Evolutionary conservation across 2,113 vertebrate species (phyloP), one percentile per base, ranked within the genome.

Genomic region (Pholis gunnellus): DNA sequence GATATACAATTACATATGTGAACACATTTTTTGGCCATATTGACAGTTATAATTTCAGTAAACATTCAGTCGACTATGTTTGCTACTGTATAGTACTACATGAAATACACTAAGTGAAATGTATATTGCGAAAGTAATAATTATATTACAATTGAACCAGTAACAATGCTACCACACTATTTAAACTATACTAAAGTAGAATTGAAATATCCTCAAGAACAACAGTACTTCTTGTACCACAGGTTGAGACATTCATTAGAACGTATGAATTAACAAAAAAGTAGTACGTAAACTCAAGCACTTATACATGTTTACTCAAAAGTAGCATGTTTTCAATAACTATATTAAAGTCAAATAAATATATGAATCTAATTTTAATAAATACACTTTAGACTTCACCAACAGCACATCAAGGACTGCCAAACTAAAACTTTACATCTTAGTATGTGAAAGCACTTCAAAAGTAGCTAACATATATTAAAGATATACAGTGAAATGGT

Each of bases 151-250:
- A 11, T 59, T 20, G 9, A 14, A 36, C 20, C 44, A 74, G 72
- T 14, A 50, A 48, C 27, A 50, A 36, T 7, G 42, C 31, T 11
- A 48, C 13, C 50, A 70, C 52, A 57, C 29, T 59, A 54, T 29
- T 29, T 13, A 11, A 72, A 29, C 36, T 10, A 75, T 20, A 52
- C 27, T 5, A 17, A 48, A 59, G n/a, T 9, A 59, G 5, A 9
- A 11, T 11, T 57, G 1, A 72, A 40, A 57, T 72, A 59, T 50
- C 57, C 10, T 75, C 17, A 59, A 61, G n/a, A 72, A 22, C 67
- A 70, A 10, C 36, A 72, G 15, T 18, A 36, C 9, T 29, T 46
- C 14, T 27, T 67, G 48, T 11, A 27, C 20, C 10, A 57, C 42
- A 40, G 5, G 29, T 20, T 15, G 48, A 50, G n/a, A n/a, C n/a